These are phyloP conservation scores for Lycophotia porphyrea DNA, from an alignment of 2,888 invertebrate species.

Conservation along the genomic window DNA sequence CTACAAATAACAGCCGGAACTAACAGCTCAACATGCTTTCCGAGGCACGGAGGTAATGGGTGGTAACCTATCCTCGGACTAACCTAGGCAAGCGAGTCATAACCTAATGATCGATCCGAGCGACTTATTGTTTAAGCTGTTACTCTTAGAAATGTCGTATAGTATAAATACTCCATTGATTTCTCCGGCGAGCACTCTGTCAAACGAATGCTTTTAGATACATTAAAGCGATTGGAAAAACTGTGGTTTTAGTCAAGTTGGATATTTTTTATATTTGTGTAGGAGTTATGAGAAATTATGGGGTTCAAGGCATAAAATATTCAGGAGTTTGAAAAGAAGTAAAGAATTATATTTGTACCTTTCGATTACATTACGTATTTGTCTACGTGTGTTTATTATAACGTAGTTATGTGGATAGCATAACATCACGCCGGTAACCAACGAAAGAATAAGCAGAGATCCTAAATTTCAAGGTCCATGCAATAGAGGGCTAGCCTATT, in stretches of 20 bases:
- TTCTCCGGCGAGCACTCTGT: conserved; percentile 52
- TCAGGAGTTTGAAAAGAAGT: conserved; percentile 28
- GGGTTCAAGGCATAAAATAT: conserved; percentile 33
- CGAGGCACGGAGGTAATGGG: no score
- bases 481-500: not conserved
- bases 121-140: no score
- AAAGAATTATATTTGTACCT: conserved; percentile 11
- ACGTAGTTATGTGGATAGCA: not conserved
- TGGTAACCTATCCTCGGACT: no score
- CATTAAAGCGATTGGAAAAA: conserved; percentile 67
- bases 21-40: no score
- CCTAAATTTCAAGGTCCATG: not conserved
- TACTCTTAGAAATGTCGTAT: conserved; percentile 33
- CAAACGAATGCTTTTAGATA: conserved; percentile 72
- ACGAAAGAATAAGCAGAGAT: not conserved
- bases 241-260: conserved; percentile 42
- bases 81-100: no score
- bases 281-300: conserved; percentile 21
- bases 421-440: not conserved
- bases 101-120: no score
- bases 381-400: not conserved
- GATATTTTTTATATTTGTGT: conserved; percentile 46
- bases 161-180: conserved; percentile 64
- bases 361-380: not conserved
- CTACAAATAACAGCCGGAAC: no score